Base-by-base conservation (phyloP, 2,888 invertebrate species). In the Drosophila dives region DNA sequence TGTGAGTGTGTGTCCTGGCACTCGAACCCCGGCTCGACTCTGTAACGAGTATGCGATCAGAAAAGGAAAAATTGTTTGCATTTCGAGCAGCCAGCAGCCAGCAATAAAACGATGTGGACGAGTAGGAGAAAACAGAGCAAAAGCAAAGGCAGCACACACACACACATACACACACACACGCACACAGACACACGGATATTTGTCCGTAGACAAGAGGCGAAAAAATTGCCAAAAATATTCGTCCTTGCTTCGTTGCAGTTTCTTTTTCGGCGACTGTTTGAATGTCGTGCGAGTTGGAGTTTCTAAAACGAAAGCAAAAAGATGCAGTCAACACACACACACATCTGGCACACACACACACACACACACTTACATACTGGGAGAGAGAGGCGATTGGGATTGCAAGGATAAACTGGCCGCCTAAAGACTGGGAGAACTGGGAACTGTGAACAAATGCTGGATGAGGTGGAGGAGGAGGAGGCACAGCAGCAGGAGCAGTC, bases 231-330 rank as follows among this genome's bases (percentile, higher is more conserved):
- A 90, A 92, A 92, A 91, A 90, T 29, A 91, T 92, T 91, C 92
- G 91, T 91, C 91, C 91, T 92, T 92, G 92, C 88, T 86, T 90
- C 89, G 92, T 91, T 90, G 90, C 91, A 91, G 91, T 92, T 91
- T 90, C 92, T 91, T 91, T 91, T 92, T 91, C 61, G 73, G 77
- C 61, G 54, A 58, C 58, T 61, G 71, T 45, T 82, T 75, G 78
- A 86, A 76, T 86, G 86, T 88, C 86, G 86, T 86, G 66, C 80
- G 83, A 81, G 80, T 58, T 64, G 70, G 81, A 83, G 68, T 88
- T 84, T 90, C 90, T 91, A 91, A 91, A 91, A 91, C 90, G 90
- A 86, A 83, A 90, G 85, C 89, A 88, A 91, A 89, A 87, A 91
- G 79, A 86, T 89, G 89, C 86, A 77, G 54, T 32, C 54, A 29